phyloP scores from a whole-genome alignment of 2,797 vertebrate genomes.

The Iguana delicatissima region DNA sequence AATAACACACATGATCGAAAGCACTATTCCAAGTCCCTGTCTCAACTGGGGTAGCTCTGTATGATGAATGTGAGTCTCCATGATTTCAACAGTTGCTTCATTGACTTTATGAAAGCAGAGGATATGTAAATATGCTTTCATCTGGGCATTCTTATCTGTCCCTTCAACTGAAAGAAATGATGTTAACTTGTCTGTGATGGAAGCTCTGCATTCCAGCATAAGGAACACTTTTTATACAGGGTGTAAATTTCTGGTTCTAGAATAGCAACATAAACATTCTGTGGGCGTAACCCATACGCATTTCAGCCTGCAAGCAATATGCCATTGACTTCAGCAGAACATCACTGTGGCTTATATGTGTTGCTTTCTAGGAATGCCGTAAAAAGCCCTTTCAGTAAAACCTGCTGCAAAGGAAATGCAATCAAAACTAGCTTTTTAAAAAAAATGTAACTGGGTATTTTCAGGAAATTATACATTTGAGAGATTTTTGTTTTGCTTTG shows the following conservation, averaged over 20 bases:
- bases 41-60: not conserved
- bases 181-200: not conserved
- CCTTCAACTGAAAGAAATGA: conserved; percentile 3
- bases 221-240: not conserved
- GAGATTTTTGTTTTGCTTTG: not conserved
- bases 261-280: not conserved
- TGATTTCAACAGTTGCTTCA: conserved; percentile 10
- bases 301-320: not conserved
- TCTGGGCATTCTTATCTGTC: not conserved
- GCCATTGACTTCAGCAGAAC: not conserved
- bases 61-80: not conserved
- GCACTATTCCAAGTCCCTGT: not conserved
- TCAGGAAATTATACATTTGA: not conserved
- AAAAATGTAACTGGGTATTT: not conserved
- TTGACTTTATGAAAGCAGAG: conserved; percentile 1
- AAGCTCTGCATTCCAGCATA: not conserved
- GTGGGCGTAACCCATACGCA: not conserved
- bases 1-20: not conserved
- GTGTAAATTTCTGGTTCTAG: not conserved
- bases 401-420: not conserved
- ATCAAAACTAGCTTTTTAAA: not conserved
- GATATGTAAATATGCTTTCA: not conserved
- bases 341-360: not conserved
- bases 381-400: not conserved
- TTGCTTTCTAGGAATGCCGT: not conserved